Base-by-base conservation (phyloP, 1,140 invertebrate genomes). In the Ganaspis sp. region DNA sequence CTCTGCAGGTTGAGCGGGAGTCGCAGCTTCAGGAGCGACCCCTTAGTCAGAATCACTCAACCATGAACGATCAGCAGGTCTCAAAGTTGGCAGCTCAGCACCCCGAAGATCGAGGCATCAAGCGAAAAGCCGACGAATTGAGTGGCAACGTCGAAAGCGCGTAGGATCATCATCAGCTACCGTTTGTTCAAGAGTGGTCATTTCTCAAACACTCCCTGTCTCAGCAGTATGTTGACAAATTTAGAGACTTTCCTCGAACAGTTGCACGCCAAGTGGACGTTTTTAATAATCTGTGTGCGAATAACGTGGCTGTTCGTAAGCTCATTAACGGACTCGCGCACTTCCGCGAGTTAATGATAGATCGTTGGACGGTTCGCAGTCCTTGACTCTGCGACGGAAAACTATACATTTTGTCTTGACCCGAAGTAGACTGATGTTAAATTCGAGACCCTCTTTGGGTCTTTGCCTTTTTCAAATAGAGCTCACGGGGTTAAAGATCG, bases 41-140 rank as follows among this genome's bases (percentile, higher is more conserved):
- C 72, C 74, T 76, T 29, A 81, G 83, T 64, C 86, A 85, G 38
- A 81, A 83, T 40, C 81, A 83, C 9, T 83, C 85, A 29, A 73
- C 81, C 12, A 78, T 89, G 77, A 84, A 85, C 78, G 85, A 85
- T 40, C 86, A 87, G 45, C 87, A 87, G 70, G 79, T 70, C 72
- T 78, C 78, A 15, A 87, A 83, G 80, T 80, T 81, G 58, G 45
- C 77, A 9, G 77, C 79, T 54, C 83, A 85, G 53, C 88, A 85
- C 26, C 73, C 86, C 72, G 88, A 90, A 73, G 89, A 87, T 64
- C 83, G 90, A 49, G 89, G 90, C 72, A 81, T 90, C 64, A 91
- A 91, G 77, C 85, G 90, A 72, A 91, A 91, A 81, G 86, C 85
- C 84, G 89, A 90, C 69, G 89, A 90, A 19, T 88, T 90, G 82